Conservation (phyloP, 2,797 vertebrate species). For the Petrocephalus sullivani region DNA sequence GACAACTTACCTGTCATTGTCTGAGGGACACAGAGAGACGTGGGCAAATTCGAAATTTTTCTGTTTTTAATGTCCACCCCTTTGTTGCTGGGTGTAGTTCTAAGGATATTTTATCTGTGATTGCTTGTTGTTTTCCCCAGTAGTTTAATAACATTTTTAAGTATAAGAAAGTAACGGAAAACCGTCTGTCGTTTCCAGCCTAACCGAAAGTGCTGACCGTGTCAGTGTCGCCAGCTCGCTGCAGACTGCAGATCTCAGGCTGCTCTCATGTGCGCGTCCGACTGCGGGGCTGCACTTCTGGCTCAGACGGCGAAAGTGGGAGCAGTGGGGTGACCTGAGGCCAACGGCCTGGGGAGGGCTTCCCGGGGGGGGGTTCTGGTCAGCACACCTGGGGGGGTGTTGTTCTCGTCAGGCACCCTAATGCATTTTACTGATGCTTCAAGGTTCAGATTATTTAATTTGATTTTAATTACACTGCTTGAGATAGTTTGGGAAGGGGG, state of each 20-base stretch:
- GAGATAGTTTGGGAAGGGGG: background rate
- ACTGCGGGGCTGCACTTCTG: background rate
- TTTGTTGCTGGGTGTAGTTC: conserved; percentile 22
- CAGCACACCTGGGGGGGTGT: background rate
- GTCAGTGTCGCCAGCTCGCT: background rate
- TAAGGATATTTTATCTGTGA: conserved; percentile 18
- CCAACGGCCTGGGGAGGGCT: background rate
- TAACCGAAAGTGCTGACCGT: background rate
- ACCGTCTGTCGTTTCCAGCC: background rate
- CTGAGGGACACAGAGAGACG: conserved; percentile 10
- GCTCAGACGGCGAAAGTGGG: background rate
- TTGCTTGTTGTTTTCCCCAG: background rate
- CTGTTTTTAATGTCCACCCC: conserved; percentile 13
- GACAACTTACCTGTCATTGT: conserved; percentile 1
- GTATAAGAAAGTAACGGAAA: background rate
- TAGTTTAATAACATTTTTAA: background rate
- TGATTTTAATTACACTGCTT: background rate
- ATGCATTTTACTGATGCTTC: conserved; percentile 7
- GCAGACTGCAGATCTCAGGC: background rate
- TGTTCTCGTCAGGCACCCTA: background rate
- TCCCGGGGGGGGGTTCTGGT: background rate
- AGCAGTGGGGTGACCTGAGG: background rate
- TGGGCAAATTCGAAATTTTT: background rate
- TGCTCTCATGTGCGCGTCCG: background rate
- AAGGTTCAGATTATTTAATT: background rate